Conservation (phyloP, 2,888 invertebrate genomes). For the Hydraecia micacea region DNA sequence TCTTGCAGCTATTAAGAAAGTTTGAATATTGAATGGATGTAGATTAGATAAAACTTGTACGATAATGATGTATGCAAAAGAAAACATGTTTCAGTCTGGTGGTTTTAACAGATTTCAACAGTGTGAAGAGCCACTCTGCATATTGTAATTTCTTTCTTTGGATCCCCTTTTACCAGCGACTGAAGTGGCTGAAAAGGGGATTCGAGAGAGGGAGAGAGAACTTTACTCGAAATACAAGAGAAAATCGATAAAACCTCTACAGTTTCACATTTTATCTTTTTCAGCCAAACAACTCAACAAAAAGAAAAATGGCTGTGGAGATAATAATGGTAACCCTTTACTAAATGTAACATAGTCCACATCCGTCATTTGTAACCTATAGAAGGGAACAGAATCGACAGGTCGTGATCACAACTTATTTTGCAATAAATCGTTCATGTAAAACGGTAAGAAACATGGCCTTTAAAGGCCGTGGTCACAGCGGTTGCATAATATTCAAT, state of each 20-base stretch:
- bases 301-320: background rate
- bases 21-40: background rate
- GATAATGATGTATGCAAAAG: constrained; percentile 24
- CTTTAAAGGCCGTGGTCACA: constrained; percentile 72
- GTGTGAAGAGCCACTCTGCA: constrained; percentile 4
- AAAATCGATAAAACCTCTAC: background rate
- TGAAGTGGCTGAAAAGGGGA: background rate
- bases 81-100: constrained; percentile 13
- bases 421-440: constrained; percentile 70
- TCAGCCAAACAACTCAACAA: background rate
- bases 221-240: background rate
- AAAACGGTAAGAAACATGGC: constrained; percentile 63
- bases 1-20: background rate
- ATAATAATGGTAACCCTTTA: constrained; percentile 29
- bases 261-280: background rate
- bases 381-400: constrained; percentile 53
- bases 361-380: constrained; percentile 46
- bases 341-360: constrained; percentile 29
- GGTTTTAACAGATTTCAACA: constrained; percentile 17
- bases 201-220: background rate
- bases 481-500: constrained; percentile 61
- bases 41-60: background rate
- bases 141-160: constrained; percentile 1
- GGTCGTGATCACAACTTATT: constrained; percentile 64
- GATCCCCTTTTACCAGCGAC: background rate